These are phyloP conservation scores for Rhabdophis nuchalis DNA, from an alignment of 2,797 vertebrate genomes.

Conservation along the genomic window DNA sequence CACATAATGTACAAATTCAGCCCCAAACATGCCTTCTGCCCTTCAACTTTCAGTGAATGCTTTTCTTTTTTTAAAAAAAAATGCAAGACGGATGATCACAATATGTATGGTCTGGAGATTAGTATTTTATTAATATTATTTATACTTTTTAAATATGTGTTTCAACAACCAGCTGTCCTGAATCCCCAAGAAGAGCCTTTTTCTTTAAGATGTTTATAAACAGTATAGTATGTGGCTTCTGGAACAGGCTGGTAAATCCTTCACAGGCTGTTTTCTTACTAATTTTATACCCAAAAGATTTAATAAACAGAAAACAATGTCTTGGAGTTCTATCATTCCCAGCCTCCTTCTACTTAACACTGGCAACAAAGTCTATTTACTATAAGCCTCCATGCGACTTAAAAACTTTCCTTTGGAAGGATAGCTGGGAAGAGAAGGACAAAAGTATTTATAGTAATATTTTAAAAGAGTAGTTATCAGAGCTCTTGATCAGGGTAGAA, in stretches of 20 bases:
- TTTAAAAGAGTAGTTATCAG: not conserved
- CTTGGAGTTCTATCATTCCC: not conserved
- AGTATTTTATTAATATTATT: not conserved
- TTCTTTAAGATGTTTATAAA: not conserved
- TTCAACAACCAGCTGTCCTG: not conserved
- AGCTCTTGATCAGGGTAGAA: not conserved
- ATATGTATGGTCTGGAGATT: not conserved
- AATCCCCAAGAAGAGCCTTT: not conserved
- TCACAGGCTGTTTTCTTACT: not conserved
- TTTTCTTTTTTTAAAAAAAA: not conserved
- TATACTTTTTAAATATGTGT: not conserved
- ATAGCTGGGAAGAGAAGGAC: not conserved
- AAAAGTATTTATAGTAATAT: not conserved
- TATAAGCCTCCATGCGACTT: not conserved
- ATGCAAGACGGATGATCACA: too few relatives aligned
- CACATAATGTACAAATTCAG: not conserved
- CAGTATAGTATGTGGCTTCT: not conserved
- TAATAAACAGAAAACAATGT: not conserved
- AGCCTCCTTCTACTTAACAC: not conserved
- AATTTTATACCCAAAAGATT: not conserved
- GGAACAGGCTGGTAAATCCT: not conserved
- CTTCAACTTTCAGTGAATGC: not conserved
- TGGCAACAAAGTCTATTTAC: constrained; percentile 8
- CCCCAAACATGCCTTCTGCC: not conserved
- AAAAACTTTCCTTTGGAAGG: not conserved